A percentile compares a stretch with the other conserved stretches of the same genome.
Conservation (phyloP, 2,797 vertebrate genomes). For the Danio choprae region DNA sequence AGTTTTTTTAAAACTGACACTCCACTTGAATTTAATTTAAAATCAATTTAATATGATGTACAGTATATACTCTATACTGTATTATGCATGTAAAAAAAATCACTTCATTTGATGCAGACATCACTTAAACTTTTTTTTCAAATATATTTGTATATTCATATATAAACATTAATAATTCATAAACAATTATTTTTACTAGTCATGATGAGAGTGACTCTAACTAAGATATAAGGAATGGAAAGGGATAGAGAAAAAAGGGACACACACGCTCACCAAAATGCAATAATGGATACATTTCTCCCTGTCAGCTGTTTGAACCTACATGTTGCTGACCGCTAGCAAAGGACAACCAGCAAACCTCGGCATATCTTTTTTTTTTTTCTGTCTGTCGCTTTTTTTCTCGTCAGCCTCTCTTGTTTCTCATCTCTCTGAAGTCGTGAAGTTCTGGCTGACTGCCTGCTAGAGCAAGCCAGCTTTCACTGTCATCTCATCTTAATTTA, state of each 20-base stretch:
- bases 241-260: not conserved
- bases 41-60: no score
- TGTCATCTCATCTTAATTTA: constrained; percentile 50
- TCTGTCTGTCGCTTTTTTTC: not conserved
- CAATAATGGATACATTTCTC: constrained; percentile 15
- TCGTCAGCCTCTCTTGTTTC: not conserved
- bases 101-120: no score
- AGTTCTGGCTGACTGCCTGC: constrained; percentile 24
- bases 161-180: not conserved
- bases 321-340: constrained; percentile 13
- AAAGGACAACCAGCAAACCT: constrained; percentile 22
- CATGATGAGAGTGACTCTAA: constrained; percentile 10
- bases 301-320: constrained; percentile 28
- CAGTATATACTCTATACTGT: no score
- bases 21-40: no score
- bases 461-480: constrained; percentile 24
- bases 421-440: constrained; percentile 12
- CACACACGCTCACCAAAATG: not conserved
- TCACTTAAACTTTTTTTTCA: no score
- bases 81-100: no score
- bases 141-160: not conserved
- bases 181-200: no score
- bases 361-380: constrained; percentile 2
- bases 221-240: constrained; percentile 15
- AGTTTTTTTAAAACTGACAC: no score